These are phyloP conservation scores for Pipistrellus pygmaeus DNA, from an alignment of 2,797 vertebrate species.

Conservation along the genomic window DNA sequence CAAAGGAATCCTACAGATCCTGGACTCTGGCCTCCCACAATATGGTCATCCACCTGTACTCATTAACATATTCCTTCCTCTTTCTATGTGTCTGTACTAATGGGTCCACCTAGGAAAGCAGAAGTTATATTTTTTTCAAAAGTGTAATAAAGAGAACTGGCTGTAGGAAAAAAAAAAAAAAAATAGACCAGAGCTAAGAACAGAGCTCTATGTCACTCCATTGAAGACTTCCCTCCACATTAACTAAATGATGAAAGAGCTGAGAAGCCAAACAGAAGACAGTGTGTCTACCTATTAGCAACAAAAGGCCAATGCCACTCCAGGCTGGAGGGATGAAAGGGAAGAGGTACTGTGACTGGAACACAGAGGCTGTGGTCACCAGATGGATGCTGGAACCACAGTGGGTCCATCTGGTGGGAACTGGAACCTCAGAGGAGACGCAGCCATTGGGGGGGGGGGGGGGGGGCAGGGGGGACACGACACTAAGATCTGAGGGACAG, in stretches of 20 bases:
- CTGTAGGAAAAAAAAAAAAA: neutral
- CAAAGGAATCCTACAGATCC: neutral
- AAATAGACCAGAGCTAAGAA: too few relatives aligned
- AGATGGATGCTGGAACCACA: neutral
- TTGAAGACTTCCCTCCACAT: too few relatives aligned
- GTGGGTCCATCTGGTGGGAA: neutral
- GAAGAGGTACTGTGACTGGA: neutral
- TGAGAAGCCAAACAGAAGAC: neutral
- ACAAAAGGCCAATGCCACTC: neutral
- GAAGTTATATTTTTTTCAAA: slow-evolving; percentile 30
- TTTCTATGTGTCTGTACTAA: neutral
- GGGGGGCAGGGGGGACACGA: too few relatives aligned
- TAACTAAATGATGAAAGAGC: neutral
- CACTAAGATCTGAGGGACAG: neutral
- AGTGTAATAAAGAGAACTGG: neutral
- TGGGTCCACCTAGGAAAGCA: neutral
- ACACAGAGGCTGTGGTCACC: neutral
- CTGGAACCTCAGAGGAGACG: neutral
- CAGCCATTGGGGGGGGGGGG: neutral
- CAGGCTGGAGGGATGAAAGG: neutral
- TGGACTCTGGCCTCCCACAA: neutral
- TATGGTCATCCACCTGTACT: neutral
- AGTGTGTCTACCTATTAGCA: neutral
- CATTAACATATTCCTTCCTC: neutral
- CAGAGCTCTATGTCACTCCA: too few relatives aligned